Evolutionary conservation across 2,113 vertebrate species (phyloP).

Genomic region (Pituophis catenifer): DNA sequence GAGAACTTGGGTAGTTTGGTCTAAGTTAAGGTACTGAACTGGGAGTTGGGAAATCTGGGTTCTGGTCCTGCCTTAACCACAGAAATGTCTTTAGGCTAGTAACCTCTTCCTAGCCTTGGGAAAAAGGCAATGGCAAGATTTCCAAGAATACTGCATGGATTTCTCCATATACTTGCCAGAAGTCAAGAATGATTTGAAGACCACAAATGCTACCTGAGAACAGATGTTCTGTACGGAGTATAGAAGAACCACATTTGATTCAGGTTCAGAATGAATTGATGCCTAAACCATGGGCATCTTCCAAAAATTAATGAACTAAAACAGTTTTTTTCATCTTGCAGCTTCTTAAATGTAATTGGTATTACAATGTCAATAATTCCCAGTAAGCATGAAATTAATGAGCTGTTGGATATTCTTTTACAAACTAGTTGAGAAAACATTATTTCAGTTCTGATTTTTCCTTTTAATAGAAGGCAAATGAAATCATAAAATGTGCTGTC

Average conservation of each 20-base stretch:
- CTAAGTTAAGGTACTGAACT: neutral
- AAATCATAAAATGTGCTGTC: conserved; percentile 31
- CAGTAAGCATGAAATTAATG: neutral
- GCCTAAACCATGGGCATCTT: conserved; percentile 41
- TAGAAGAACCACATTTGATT: neutral
- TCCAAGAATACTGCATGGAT: neutral
- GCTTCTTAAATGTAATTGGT: neutral
- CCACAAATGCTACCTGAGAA: neutral
- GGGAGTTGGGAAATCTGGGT: neutral
- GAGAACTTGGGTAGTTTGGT: neutral
- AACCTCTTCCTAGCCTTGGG: neutral
- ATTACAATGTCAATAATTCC: neutral
- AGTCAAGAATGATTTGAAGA: neutral
- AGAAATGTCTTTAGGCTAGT: neutral
- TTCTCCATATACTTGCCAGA: neutral
- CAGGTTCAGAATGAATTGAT: neutral
- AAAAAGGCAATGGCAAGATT: neutral
- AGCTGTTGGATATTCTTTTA: neutral
- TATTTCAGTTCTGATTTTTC: conserved; percentile 31
- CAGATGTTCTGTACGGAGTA: neutral
- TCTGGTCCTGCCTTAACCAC: neutral
- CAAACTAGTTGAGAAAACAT: conserved; percentile 47
- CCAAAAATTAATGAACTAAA: neutral
- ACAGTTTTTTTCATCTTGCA: neutral
- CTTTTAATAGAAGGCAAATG: conserved; percentile 19